These are phyloP conservation scores for Drosophila quinaria DNA, from an alignment of 2,888 invertebrate species.

Conservation along the genomic window DNA sequence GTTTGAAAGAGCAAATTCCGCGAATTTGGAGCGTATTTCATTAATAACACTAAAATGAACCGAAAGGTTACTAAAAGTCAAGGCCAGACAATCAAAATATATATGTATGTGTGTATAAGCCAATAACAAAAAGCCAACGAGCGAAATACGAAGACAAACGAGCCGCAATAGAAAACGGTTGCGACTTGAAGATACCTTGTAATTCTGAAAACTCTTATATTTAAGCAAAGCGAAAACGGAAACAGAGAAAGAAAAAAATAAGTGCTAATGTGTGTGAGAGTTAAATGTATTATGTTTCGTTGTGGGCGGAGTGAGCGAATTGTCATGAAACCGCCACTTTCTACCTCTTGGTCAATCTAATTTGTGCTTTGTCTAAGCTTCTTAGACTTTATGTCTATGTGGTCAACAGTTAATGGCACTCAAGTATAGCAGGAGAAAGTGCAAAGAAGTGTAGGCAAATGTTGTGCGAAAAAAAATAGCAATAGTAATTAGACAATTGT, in stretches of 20 bases:
- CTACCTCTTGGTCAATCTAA: constrained; percentile 16
- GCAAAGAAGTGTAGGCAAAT: constrained; percentile 1
- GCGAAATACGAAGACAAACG: constrained; percentile 49
- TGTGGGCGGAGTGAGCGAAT: background rate
- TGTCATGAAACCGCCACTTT: constrained; percentile 6
- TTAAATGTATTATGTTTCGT: constrained; percentile 13
- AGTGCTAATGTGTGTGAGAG: constrained; percentile 73
- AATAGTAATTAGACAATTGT: constrained; percentile 7
- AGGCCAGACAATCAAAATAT: constrained; percentile 70
- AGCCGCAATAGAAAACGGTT: background rate
- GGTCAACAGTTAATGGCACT: constrained; percentile 42
- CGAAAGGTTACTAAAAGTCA: constrained; percentile 79
- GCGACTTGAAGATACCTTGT: constrained; percentile 23
- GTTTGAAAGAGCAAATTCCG: constrained; percentile 53
- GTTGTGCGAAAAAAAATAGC: background rate
- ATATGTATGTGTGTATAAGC: constrained; percentile 17
- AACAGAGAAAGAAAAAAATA: constrained; percentile 33
- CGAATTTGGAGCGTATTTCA: constrained; percentile 56
- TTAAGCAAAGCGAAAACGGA: constrained; percentile 3
- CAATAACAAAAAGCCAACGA: constrained; percentile 48
- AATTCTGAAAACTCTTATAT: background rate
- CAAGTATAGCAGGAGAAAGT: constrained; percentile 9
- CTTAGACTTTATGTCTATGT: constrained; percentile 37
- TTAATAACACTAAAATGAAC: constrained; percentile 80
- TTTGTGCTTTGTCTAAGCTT: constrained; percentile 42